These are phyloP conservation scores for Lucinisca nassula DNA, from an alignment of 2,888 invertebrate genomes.

Conservation along the genomic window DNA sequence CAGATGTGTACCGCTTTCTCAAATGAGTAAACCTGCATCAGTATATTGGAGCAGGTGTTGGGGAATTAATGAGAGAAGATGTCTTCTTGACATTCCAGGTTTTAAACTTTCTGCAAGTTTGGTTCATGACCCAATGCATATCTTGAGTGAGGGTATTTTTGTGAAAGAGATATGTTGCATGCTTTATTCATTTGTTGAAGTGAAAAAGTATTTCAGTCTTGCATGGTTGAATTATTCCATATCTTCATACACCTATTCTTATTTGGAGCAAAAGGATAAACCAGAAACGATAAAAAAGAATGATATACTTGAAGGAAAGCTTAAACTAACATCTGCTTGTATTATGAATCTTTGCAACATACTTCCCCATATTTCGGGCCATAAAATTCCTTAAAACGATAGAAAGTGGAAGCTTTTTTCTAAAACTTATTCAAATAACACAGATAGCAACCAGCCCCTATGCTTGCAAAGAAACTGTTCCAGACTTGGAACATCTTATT, in stretches of 20 bases:
- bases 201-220: conserved; percentile 23
- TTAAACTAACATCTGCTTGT: conserved; percentile 16
- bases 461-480: no score
- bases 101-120: neutral
- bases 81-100: no score
- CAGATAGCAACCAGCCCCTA: no score
- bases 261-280: conserved; percentile 23
- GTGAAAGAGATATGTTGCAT: conserved; percentile 6
- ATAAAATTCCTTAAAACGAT: conserved; percentile 14
- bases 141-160: conserved; percentile 20
- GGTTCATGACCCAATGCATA: conserved; percentile 33
- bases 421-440: no score
- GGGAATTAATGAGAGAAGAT: no score
- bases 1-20: no score
- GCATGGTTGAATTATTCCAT: neutral
- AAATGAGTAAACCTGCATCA: no score
- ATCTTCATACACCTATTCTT: neutral
- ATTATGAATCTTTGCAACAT: conserved; percentile 11
- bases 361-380: conserved; percentile 14
- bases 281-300: conserved; percentile 11
- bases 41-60: no score
- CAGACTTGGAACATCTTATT: no score
- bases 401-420: neutral
- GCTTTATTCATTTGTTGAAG: neutral
- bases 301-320: conserved; percentile 12